phyloP scores from a whole-genome alignment of 2,888 invertebrate species.

The Dicyrtomina minuta region DNA sequence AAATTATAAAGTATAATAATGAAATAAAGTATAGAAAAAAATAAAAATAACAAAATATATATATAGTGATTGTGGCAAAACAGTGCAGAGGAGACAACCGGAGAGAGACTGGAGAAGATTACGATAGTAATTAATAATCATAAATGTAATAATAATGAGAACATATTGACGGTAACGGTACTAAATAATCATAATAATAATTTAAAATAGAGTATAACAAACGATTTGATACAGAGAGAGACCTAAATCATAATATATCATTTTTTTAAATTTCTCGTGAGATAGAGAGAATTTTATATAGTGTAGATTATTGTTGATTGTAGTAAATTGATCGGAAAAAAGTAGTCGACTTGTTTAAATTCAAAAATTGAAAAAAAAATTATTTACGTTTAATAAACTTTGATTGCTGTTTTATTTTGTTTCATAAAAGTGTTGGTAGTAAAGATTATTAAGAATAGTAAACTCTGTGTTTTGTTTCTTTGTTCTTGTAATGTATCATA shows the following conservation, averaged over 20 bases:
- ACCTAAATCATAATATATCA: too few species aligned
- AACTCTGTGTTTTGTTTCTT: conserved; percentile 4
- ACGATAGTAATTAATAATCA: not conserved
- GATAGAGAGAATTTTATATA: not conserved
- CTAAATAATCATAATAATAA: not conserved
- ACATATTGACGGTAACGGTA: conserved; percentile 4
- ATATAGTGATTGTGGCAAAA: conserved; percentile 30
- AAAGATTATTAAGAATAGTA: not conserved
- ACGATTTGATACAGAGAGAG: not conserved
- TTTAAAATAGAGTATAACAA: not conserved
- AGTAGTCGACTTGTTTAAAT: conserved; percentile 4
- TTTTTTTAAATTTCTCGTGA: too few species aligned
- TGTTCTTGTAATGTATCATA: not conserved
- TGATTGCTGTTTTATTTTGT: too few species aligned
- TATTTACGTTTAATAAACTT: conserved; percentile 58
- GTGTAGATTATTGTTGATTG: not conserved
- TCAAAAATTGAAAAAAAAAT: conserved; percentile 58
- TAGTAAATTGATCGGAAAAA: conserved; percentile 15
- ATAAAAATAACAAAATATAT: conserved; percentile 4
- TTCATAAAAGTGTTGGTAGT: too few species aligned
- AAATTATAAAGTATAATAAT: too few species aligned
- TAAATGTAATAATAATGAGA: too few species aligned
- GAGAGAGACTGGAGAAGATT: conserved; percentile 18
- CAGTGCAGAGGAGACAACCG: conserved; percentile 29
- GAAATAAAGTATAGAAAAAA: conserved; percentile 1